Conservation (phyloP, 2,888 invertebrate genomes). For the Boloria euphrosyne region DNA sequence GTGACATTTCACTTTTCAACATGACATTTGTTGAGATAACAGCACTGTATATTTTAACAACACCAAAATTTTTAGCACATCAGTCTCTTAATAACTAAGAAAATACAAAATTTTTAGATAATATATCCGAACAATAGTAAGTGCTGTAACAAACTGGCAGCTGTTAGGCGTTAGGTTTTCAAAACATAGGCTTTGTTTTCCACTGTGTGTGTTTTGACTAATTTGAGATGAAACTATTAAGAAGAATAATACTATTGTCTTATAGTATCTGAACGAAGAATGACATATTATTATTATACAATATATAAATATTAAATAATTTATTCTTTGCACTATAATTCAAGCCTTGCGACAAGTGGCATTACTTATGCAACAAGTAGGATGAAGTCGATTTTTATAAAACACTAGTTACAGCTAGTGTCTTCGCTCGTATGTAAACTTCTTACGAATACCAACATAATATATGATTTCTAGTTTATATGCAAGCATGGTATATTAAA, state of each 20-base stretch:
- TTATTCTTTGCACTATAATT: too few species aligned
- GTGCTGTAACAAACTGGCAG: constrained; percentile 25
- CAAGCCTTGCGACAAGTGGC: not conserved
- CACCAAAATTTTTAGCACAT: not conserved
- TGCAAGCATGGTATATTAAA: too few species aligned
- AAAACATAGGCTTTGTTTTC: constrained; percentile 38
- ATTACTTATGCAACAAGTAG: not conserved
- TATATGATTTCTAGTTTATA: too few species aligned
- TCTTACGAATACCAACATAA: too few species aligned
- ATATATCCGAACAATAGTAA: constrained; percentile 36
- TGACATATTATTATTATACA: constrained; percentile 13
- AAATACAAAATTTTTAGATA: constrained; percentile 17
- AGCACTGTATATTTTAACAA: not conserved
- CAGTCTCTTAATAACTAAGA: not conserved
- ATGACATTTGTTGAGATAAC: constrained; percentile 7
- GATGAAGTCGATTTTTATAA: too few species aligned
- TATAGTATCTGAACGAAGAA: constrained; percentile 23
- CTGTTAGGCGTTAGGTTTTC: constrained; percentile 36
- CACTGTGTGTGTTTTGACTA: constrained; percentile 32
- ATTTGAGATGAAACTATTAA: constrained; percentile 31
- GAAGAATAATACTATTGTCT: constrained; percentile 35
- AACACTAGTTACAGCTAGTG: too few species aligned
- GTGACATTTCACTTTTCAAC: constrained; percentile 19
- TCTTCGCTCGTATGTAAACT: too few species aligned
- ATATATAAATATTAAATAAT: constrained; percentile 7